Evolutionary conservation across 1,140 invertebrate genomes (phyloP).

Genomic region (Delia radicum): DNA sequence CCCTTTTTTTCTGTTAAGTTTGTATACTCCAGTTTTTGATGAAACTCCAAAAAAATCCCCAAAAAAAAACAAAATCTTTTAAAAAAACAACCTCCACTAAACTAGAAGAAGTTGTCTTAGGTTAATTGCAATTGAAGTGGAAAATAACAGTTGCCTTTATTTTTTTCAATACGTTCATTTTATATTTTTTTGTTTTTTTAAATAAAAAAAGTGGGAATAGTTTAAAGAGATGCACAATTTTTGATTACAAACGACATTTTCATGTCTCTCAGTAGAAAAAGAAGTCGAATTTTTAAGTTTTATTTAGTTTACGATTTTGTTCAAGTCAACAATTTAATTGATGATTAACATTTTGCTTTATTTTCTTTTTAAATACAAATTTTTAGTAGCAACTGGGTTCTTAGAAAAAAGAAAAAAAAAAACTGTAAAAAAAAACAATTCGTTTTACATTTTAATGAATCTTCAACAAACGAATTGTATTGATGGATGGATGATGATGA

Average conservation of each 20-base stretch:
- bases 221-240: constrained; percentile 10
- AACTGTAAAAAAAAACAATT: constrained; percentile 9
- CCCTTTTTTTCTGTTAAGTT: too few species aligned
- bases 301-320: background rate
- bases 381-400: background rate
- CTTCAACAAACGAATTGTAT: background rate
- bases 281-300: too few species aligned
- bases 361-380: too few species aligned
- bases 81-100: background rate
- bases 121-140: constrained; percentile 24
- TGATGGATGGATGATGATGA: background rate
- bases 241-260: constrained; percentile 21
- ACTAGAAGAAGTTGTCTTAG: constrained; percentile 15
- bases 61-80: too few species aligned
- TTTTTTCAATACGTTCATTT: background rate
- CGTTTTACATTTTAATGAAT: constrained; percentile 22
- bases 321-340: constrained; percentile 19
- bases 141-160: constrained; percentile 11
- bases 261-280: background rate
- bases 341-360: constrained; percentile 3
- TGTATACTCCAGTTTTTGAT: background rate
- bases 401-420: constrained; percentile 6
- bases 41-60: background rate
- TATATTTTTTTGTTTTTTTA: too few species aligned
- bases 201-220: constrained; percentile 1